Evolutionary conservation across 37 sponge, comb jelly and placozoan species (phyloP).

Genomic region (Geodia barretti): DNA sequence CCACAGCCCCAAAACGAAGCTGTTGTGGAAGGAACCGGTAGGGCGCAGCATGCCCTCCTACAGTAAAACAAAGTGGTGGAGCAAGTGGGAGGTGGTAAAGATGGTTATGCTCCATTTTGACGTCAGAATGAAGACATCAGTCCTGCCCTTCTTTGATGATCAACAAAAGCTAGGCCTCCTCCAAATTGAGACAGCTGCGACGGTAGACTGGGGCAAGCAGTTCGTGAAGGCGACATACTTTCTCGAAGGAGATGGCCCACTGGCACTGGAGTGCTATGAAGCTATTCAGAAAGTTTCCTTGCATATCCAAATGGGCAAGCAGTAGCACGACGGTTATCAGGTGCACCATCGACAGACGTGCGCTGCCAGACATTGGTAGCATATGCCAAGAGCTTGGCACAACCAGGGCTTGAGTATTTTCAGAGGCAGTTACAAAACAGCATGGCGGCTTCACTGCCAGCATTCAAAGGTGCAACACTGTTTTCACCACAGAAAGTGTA

Average conservation of each 20-base stretch:
- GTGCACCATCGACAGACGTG: slow-evolving; percentile 12
- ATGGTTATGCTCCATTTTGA: slow-evolving; percentile 9
- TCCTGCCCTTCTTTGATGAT: slow-evolving; percentile 6
- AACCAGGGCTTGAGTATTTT: slow-evolving; percentile 39
- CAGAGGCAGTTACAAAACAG: slow-evolving; percentile 23
- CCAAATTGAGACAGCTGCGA: background rate
- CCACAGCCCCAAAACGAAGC: slow-evolving; percentile 38
- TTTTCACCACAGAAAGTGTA: slow-evolving; percentile 28
- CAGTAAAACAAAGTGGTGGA: slow-evolving; percentile 27
- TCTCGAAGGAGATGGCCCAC: slow-evolving; percentile 47
- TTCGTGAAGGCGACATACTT: slow-evolving; percentile 9
- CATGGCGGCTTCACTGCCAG: background rate
- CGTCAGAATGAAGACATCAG: background rate
- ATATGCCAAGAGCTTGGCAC: slow-evolving; percentile 22
- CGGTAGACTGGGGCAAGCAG: background rate
- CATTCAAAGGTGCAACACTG: slow-evolving; percentile 29
- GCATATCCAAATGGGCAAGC: slow-evolving; percentile 38
- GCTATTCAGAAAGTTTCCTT: slow-evolving; percentile 6
- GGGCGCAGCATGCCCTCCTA: slow-evolving; percentile 19
- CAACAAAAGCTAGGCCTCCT: background rate
- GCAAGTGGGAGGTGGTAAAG: slow-evolving; percentile 32
- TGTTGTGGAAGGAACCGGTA: slow-evolving; percentile 20
- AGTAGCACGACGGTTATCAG: slow-evolving; percentile 13
- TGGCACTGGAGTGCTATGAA: slow-evolving; percentile 28
- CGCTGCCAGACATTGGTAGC: slow-evolving; percentile 4